These are phyloP conservation scores for Lymantria monacha DNA, from an alignment of 2,888 invertebrate species.

Conservation along the genomic window DNA sequence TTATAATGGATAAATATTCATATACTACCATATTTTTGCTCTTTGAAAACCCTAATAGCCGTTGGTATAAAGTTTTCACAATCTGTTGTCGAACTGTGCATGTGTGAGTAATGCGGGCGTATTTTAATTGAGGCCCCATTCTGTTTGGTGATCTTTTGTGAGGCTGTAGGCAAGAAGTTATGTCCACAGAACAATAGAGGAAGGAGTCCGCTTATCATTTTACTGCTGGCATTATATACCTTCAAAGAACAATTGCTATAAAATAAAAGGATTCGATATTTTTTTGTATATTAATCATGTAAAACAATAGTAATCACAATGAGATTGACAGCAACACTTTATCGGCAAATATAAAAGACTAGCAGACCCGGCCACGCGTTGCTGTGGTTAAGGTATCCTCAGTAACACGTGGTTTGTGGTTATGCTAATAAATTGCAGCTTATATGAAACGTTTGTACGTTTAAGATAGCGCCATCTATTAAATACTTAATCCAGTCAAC, in stretches of 20 bases:
- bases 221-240: constrained; percentile 13
- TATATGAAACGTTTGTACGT: too few species aligned
- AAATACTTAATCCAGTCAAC: too few species aligned
- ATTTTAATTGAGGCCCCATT: constrained; percentile 52
- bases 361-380: too few species aligned
- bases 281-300: neutral
- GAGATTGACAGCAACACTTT: too few species aligned
- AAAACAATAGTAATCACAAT: too few species aligned
- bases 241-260: constrained; percentile 17
- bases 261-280: neutral
- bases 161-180: constrained; percentile 27
- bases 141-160: constrained; percentile 44
- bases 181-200: constrained; percentile 25
- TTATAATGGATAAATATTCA: too few species aligned
- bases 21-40: too few species aligned
- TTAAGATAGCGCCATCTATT: too few species aligned
- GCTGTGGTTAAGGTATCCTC: too few species aligned
- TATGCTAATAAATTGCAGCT: too few species aligned
- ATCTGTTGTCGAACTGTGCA: constrained; percentile 5
- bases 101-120: constrained; percentile 44
- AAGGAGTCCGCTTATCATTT: constrained; percentile 33
- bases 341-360: too few species aligned
- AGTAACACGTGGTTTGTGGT: too few species aligned
- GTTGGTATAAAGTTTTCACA: neutral
- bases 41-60: neutral